Evolutionary conservation across 1,140 invertebrate species (phyloP), one percentile per base, ranked within the genome.

Genomic region (Tetramorium alpestre): DNA sequence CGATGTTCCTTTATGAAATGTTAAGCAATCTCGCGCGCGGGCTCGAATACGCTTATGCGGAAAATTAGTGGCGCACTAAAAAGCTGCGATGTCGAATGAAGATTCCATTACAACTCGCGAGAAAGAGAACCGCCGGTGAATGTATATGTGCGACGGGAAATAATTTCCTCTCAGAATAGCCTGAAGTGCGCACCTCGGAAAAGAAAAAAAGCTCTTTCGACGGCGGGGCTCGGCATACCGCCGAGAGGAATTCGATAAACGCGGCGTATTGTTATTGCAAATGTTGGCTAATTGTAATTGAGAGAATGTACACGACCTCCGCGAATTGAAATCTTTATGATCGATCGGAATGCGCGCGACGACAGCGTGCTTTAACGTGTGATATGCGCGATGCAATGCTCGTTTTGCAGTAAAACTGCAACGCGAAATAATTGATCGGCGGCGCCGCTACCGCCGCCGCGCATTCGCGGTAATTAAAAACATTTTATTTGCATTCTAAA

Each of bases 381-480:
- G 54, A 73, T 84, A 49, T 84, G 69, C 69, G 54, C 69, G 80
- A 82, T 8, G 38, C 67, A 44, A 82, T 60, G 67, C 25, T 72
- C 54, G 69, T 62, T 84, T 75, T 44, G 44, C 41, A 38, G 69
- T 84, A 84, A 75, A 84, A 84, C 54, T 82, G 67, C 38, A 73
- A 73, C 54, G 80, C 69, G 41, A 84, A 73, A 84, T 84, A 84
- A 84, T 84, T 84, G 69, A 84, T 75, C 80, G 80, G 51, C 25
- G 47, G 2, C 62, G 47, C 47, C 62, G 60, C 60, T 28, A 11
- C 18, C 44, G 44, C 44, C 44, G 80, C 41, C 80, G 54, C 11
- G 65, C 65, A 81, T 72, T 81, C 54, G 67, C 69, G 69, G 78
- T 81, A 81, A 81, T 84, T 84, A 84, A 84, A 84, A 84, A 75